Evolutionary conservation across 37 sponge, comb jelly and placozoan species (phyloP), one percentile per base, ranked within the genome.

Genomic region (Hexactinellida sp.): DNA sequence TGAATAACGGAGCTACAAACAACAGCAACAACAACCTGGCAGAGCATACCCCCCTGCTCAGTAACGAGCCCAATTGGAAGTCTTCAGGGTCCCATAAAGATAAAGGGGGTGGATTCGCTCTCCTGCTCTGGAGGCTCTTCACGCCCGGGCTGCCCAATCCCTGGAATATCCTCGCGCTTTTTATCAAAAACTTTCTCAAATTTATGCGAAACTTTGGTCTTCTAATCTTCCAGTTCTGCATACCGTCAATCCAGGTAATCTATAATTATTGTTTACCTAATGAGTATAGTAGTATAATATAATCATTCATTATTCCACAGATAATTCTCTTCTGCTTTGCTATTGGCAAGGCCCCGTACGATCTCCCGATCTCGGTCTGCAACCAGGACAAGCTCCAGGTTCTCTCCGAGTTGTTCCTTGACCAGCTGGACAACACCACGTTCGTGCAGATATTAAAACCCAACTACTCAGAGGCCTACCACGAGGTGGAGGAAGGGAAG

Each of bases 181-280:
- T 63, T 63, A 28, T 63, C 30, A 63, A 63, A 28, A 63, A 63
- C 34, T 63, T 63, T 23, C 76, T 63, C 34, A 63, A 63, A 63
- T 63, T 63, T n/a, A 63, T 63, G 76, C 76, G 76, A 63, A 63
- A n/a, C 30, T 63, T 63, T n/a, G 76, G 76, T 25, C 84, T 93
- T 24, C 88, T 93, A 54, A 24, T 93, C 51, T 93, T 93, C 55
- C 89, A 90, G 88, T 90, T 93, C 35, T 37, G 88, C 36, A 54
- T 93, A 0, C 93, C 93, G 1, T 55, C 91, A 21, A 34, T 93
- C 7, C 88, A 93, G 84, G 85, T 91, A 19, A 55, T 37, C n/a
- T n/a, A n/a, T n/a, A n/a, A n/a, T n/a, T n/a, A n/a, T n/a, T n/a
- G n/a, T n/a, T n/a, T n/a, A 3, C n/a, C n/a, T n/a, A n/a, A n/a